Evolutionary conservation across 2,888 invertebrate species (phyloP), one percentile per base, ranked within the genome.

Genomic region (Drosophila robusta): DNA sequence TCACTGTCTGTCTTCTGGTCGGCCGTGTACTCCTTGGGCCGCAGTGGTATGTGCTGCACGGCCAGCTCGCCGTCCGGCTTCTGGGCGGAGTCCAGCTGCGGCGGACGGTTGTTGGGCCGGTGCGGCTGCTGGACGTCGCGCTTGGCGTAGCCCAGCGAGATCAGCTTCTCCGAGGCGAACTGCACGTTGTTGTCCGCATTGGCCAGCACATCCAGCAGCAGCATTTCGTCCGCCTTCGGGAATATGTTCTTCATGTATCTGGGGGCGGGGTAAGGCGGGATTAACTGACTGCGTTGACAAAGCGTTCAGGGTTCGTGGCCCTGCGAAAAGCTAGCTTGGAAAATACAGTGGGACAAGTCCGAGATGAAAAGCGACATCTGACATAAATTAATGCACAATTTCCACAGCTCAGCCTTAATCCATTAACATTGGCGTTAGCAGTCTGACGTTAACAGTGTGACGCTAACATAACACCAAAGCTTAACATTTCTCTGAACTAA

Each of bases 181-280:
- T 97, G 97, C 7, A 98, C 97, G 92, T 97, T 98, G 91, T 97
- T 97, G 86, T 98, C 98, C 82, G 96, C 95, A 91, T 95, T 96
- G 50, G 96, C 95, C 52, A 97, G 93, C 42, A 97, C 94, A 86
- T 98, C 98, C 56, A 98, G 93, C 32, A 98, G 95, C 44, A 97
- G 91, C 22, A 96, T 97, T 91, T 98, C 98, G 87, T 98, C 98
- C 0, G 96, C 97, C 92, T 97, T 96, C 0, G 97, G 97, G 91
- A 97, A 98, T 84, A 98, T 95, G 87, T 96, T 97, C 93, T 98
- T 98, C 93, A 98, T 94, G 92, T 98, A 98, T 93, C 97, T 97
- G 54, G 6, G 6, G 7, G 3, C 8, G 3, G 7, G 5, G 11
- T 42, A 39, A 56, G 11, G 2, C 32, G n/a, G 4, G 1, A 29